Conservation (phyloP, 2,113 vertebrate genomes). For the Ptyas mucosa region DNA sequence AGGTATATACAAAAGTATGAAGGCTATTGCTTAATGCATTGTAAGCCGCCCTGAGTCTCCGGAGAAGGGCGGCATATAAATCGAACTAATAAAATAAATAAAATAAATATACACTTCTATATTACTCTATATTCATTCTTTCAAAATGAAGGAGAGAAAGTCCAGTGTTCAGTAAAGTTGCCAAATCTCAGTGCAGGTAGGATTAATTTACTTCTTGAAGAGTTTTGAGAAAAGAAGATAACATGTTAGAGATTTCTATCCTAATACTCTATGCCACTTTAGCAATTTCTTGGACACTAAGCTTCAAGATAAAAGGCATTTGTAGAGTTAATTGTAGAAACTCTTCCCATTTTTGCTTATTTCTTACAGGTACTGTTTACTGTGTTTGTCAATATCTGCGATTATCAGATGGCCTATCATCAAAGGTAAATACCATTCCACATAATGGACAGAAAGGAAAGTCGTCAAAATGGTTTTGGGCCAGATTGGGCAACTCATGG, state of each 20-base stretch:
- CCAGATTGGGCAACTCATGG: neutral
- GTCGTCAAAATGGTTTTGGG: neutral
- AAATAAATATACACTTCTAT: neutral
- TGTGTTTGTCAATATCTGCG: neutral
- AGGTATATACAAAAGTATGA: too few species aligned
- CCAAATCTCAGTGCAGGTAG: neutral
- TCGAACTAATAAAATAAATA: too few species aligned
- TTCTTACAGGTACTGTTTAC: constrained; percentile 2
- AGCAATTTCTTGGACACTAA: neutral
- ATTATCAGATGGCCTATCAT: neutral
- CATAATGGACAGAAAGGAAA: neutral
- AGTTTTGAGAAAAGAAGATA: neutral
- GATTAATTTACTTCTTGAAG: neutral
- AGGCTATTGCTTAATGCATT: too few species aligned
- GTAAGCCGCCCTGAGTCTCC: too few species aligned
- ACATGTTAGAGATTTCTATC: neutral
- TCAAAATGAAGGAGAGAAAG: neutral
- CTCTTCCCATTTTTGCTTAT: neutral
- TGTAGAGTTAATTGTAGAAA: neutral
- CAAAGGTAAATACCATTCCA: constrained; percentile 9
- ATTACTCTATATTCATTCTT: neutral
- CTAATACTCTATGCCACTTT: neutral
- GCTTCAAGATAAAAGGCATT: neutral
- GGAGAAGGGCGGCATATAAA: too few species aligned
- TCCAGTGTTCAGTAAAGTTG: neutral